Conservation (phyloP, 2,113 vertebrate species). For the Neoarius graeffei region DNA sequence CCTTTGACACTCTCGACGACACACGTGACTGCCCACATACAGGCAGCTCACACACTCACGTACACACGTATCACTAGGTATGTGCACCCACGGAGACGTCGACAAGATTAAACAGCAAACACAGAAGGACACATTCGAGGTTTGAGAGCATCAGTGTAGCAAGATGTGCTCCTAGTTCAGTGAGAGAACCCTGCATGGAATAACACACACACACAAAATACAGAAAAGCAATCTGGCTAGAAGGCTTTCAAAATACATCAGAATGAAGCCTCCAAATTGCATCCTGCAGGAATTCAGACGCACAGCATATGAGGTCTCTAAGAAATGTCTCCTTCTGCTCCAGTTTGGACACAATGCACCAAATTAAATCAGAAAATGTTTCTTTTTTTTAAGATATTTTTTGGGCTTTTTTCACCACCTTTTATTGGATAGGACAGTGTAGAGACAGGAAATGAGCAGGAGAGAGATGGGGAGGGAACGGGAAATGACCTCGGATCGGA, state of each 20-base stretch:
- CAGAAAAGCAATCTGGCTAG: constrained; percentile 11
- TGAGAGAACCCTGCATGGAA: constrained; percentile 22
- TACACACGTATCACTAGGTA: neutral
- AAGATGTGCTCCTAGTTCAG: constrained; percentile 35
- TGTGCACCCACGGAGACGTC: neutral
- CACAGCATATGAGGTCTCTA: neutral
- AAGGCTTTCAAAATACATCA: constrained; percentile 35
- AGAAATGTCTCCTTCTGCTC: neutral
- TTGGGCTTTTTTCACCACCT: no score
- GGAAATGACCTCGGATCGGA: no score
- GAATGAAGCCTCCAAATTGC: constrained; percentile 35
- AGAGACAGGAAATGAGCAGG: no score
- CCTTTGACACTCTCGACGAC: neutral
- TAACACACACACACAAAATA: constrained; percentile 32
- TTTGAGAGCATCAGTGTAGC: constrained; percentile 48
- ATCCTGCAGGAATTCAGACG: constrained; percentile 26
- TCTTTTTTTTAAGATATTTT: no score
- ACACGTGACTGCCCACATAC: neutral
- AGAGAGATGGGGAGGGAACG: no score
- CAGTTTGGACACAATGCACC: neutral
- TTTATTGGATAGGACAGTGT: no score
- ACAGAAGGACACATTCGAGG: constrained; percentile 39
- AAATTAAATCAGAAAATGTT: neutral
- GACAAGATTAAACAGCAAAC: constrained; percentile 39
- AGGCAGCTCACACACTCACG: neutral